A percentile compares a stretch with the other conserved stretches of the same genome.
phyloP scores from a whole-genome alignment of 2,888 invertebrate genomes.

The Drosophila nigricruria region DNA sequence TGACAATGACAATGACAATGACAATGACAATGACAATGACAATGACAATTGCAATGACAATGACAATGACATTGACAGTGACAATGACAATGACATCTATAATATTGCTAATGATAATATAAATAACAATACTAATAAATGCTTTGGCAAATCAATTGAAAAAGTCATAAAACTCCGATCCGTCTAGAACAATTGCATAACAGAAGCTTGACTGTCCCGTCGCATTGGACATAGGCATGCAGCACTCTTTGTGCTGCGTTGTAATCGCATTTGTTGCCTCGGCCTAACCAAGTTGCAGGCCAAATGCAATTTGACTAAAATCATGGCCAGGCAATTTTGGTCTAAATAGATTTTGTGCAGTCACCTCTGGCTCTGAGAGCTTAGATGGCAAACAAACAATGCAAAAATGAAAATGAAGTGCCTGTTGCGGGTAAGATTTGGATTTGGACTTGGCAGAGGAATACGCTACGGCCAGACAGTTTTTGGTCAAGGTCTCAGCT shows the following conservation, averaged over 20 bases:
- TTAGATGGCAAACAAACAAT: slow-evolving; percentile 43
- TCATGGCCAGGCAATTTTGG: slow-evolving; percentile 56
- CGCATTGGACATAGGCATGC: neutral
- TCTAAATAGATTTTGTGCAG: slow-evolving; percentile 57
- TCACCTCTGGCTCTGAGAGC: slow-evolving; percentile 15
- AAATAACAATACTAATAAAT: neutral
- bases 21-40: neutral
- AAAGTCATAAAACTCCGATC: neutral
- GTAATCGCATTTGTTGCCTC: slow-evolving; percentile 67
- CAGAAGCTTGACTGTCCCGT: neutral
- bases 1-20: neutral
- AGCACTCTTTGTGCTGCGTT: slow-evolving; percentile 32
- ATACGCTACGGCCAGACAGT: slow-evolving; percentile 31
- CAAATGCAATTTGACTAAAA: slow-evolving; percentile 71
- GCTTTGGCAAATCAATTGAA: neutral
- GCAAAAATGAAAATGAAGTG: slow-evolving; percentile 55
- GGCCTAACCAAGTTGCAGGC: slow-evolving; percentile 31
- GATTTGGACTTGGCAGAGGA: slow-evolving; percentile 19
- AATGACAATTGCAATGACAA: neutral
- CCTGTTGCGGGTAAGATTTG: slow-evolving; percentile 50
- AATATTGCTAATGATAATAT: neutral
- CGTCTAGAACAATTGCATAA: neutral
- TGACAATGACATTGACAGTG: neutral
- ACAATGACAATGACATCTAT: slow-evolving; percentile 1
- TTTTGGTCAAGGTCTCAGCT: slow-evolving; percentile 40